Evolutionary conservation across 2,113 vertebrate species (phyloP).

Genomic region (Ursus arctos): DNA sequence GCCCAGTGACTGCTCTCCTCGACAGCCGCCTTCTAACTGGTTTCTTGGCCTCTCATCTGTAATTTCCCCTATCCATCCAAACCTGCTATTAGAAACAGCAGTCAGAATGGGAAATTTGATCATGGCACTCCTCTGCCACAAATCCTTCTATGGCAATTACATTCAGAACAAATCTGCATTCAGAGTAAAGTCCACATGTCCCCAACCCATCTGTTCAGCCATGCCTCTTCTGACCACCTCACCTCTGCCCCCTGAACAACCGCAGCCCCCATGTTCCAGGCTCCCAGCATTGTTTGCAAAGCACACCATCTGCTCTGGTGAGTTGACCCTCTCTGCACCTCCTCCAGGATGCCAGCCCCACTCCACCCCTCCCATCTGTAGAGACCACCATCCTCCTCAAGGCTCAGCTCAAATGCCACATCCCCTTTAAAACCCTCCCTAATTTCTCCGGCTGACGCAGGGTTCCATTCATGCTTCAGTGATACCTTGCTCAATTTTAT

Average conservation of each 20-base stretch:
- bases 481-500: background rate
- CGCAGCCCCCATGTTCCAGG: background rate
- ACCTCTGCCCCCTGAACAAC: background rate
- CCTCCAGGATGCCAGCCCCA: background rate
- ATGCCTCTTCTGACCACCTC: background rate
- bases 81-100: background rate
- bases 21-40: background rate
- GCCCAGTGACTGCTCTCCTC: background rate
- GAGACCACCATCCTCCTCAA: background rate
- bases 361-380: background rate
- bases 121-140: background rate
- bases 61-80: background rate
- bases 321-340: background rate
- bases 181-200: background rate
- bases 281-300: background rate
- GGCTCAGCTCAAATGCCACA: background rate
- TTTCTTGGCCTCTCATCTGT: background rate
- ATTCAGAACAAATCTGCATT: background rate
- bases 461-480: accelerated
- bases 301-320: slow-evolving; percentile 2
- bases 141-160: background rate
- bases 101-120: slow-evolving; percentile 1
- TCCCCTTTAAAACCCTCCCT: background rate
- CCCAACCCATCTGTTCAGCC: slow-evolving; percentile 44
- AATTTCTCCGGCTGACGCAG: background rate